Evolutionary conservation across 2,797 vertebrate species (phyloP).

Genomic region (Octomys mimax): DNA sequence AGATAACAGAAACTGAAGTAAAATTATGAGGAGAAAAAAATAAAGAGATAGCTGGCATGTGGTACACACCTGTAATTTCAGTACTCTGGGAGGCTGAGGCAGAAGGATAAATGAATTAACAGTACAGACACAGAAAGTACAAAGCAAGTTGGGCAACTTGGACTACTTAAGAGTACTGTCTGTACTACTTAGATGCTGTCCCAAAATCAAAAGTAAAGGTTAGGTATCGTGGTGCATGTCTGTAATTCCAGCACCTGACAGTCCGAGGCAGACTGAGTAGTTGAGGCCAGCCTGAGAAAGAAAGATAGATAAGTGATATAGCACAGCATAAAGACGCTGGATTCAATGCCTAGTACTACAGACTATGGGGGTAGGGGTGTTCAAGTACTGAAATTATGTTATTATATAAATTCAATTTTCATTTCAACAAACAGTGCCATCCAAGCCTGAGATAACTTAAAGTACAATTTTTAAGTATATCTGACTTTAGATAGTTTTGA

Average conservation of each 20-base stretch:
- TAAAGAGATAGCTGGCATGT: neutral
- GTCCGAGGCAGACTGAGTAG: neutral
- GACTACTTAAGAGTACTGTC: too few species aligned
- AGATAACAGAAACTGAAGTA: neutral
- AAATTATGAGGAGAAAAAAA: neutral
- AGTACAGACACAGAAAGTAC: too few species aligned
- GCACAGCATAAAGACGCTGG: neutral
- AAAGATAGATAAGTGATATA: neutral
- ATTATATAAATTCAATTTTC: conserved; percentile 6
- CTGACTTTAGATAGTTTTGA: neutral
- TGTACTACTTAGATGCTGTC: neutral
- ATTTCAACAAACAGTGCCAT: neutral
- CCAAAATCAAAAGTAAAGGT: neutral
- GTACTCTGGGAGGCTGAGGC: neutral
- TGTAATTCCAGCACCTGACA: neutral
- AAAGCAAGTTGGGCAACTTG: too few species aligned
- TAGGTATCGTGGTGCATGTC: neutral
- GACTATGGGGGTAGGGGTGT: neutral
- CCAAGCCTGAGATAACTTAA: neutral
- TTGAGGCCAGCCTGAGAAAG: neutral
- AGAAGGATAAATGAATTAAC: neutral
- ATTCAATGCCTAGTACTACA: neutral
- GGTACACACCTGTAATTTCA: neutral
- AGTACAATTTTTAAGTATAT: neutral
- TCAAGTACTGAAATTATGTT: neutral